These are phyloP conservation scores for Leptinotarsa haldemani DNA, from an alignment of 2,888 invertebrate genomes.

Conservation along the genomic window DNA sequence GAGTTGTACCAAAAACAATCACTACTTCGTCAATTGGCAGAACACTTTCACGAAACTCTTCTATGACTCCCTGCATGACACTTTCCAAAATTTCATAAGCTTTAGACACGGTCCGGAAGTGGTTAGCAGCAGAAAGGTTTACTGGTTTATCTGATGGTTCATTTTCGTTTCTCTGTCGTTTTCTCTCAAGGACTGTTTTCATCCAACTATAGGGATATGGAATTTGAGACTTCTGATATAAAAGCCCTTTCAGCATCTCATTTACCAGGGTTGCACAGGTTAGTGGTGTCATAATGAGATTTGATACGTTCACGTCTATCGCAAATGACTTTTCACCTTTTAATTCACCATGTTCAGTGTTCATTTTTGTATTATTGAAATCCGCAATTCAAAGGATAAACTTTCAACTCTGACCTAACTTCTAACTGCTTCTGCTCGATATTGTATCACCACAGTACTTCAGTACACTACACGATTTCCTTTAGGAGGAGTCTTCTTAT, in stretches of 20 bases:
- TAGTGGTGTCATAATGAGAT: constrained; percentile 68
- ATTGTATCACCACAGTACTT: too few species aligned
- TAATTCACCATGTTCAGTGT: neutral
- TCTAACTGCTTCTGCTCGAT: too few species aligned
- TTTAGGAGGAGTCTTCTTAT: too few species aligned
- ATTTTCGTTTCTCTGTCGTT: constrained; percentile 44
- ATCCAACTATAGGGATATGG: constrained; percentile 60
- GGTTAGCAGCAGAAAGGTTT: constrained; percentile 54
- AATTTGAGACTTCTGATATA: constrained; percentile 70
- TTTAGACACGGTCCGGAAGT: constrained; percentile 55
- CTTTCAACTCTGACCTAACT: neutral
- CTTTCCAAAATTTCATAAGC: constrained; percentile 57
- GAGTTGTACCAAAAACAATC: constrained; percentile 58
- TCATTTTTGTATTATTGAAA: neutral
- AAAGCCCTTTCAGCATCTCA: constrained; percentile 70
- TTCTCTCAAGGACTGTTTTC: constrained; percentile 55
- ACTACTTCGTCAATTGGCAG: constrained; percentile 54
- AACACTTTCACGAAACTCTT: constrained; percentile 52
- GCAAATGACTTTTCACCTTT: neutral
- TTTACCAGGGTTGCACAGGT: constrained; percentile 71
- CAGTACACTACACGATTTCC: too few species aligned
- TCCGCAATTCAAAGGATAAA: neutral
- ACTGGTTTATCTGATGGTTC: constrained; percentile 23
- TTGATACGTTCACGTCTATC: constrained; percentile 66
- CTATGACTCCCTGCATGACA: constrained; percentile 53